Evolutionary conservation across 1,140 invertebrate species (phyloP), one percentile per base, ranked within the genome.

Genomic region (Chrysoperla carnea): DNA sequence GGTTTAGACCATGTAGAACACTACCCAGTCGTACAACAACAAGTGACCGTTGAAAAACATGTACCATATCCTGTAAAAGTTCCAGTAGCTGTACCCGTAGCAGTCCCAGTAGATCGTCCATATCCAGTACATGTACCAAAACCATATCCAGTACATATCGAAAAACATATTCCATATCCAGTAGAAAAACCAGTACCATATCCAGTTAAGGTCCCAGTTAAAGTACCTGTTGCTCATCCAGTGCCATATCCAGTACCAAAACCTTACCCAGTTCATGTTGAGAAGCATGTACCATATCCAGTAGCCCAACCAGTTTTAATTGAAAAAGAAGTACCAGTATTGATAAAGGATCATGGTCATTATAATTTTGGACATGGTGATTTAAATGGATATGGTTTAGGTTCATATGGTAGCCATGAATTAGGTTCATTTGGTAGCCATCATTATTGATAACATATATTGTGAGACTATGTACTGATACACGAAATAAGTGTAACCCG

Each of bases 61-160:
- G 53, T 57, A 13, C 52, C 64, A 1, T 60, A 62, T 39, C 63
- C 66, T 6, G 67, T 70, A 1, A 67, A 68, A 43, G 61, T 69
- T 4, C 51, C 48, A 15, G 54, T 58, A 12, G 48, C 51, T 15
- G 50, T 52, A 39, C 49, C 57, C 35, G 51, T 54, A 4, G 47
- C 56, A 36, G 55, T 59, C 1, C 55, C 52, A 41, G 56, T 60
- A 6, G 53, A 57, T 37, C 50, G 52, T 38, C 52, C 55, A 6
- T 51, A 53, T 9, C 58, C 62, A 6, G 60, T 64, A 12, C 59
- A 62, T 36, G 53, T 70, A 37, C 68, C 58, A 8, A 41, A 47
- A 23, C 61, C 62, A 6, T 62, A 63, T 43, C 61, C 66, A 44
- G 57, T 67, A 15, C 49, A 44, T 9, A 51, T 62, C 6, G 53